Percentiles rank a stretch among this genome's conserved stretches.
Evolutionary conservation across 2,113 vertebrate genomes (phyloP).

Genomic region (cat (Felis catus)): F.catus_Fca126_mat1.0 CM031420.1:11525001-11525500

Average conservation of each 20-base stretch:
- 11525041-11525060: background rate
- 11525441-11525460: background rate
- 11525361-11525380: no score
- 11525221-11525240: background rate
- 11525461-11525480: background rate
- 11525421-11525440: background rate
- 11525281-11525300: background rate
- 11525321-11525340: background rate
- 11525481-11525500: background rate
- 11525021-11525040: rapidly evolving
- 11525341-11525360: background rate
- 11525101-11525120: slow-evolving; percentile 94
- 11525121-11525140: slow-evolving; percentile 94
- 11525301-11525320: background rate
- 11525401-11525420: background rate
- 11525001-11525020: background rate
- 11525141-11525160: slow-evolving; percentile 91
- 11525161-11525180: slow-evolving; percentile 52
- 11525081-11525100: slow-evolving; percentile 89
- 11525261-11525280: background rate
- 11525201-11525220: background rate
- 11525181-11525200: slow-evolving; percentile 18
- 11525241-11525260: background rate
- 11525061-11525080: slow-evolving; percentile 93
- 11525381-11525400: background rate